These are phyloP conservation scores for Hypotaenidia philippensis DNA, from an alignment of 2,797 vertebrate genomes.

Conservation along the genomic window DNA sequence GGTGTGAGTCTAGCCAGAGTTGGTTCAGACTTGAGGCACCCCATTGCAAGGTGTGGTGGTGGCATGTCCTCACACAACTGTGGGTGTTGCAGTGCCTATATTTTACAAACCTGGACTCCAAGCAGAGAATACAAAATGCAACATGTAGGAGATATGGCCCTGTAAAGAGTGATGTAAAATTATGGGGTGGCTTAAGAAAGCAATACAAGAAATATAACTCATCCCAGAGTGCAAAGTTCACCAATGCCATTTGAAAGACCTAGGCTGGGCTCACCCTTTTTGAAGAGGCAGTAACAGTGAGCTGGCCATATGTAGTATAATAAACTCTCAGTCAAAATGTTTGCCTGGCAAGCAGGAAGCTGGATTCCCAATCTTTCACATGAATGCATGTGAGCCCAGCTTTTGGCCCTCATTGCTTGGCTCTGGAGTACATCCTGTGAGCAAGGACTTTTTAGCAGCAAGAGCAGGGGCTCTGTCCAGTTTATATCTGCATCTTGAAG, in stretches of 20 bases:
- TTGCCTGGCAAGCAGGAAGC: background rate
- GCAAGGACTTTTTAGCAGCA: background rate
- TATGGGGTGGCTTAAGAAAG: background rate
- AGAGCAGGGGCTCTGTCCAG: background rate
- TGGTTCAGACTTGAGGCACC: background rate
- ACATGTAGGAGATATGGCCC: background rate
- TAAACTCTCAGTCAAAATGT: background rate
- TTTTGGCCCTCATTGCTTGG: no score
- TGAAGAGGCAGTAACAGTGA: background rate
- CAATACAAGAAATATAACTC: background rate
- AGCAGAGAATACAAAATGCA: background rate
- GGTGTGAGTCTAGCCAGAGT: background rate
- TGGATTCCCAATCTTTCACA: background rate
- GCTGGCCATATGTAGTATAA: background rate
- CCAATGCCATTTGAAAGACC: background rate
- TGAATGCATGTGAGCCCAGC: background rate
- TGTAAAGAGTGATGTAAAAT: background rate
- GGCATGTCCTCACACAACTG: accelerated
- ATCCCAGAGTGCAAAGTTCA: background rate
- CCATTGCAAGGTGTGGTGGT: accelerated
- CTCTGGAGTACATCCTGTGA: no score
- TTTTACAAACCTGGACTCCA: background rate
- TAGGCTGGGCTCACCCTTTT: background rate
- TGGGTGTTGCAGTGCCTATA: background rate
- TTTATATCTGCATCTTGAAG: background rate